Conservation (phyloP, 2,113 vertebrate genomes). For the Microcebus jonahi region DNA sequence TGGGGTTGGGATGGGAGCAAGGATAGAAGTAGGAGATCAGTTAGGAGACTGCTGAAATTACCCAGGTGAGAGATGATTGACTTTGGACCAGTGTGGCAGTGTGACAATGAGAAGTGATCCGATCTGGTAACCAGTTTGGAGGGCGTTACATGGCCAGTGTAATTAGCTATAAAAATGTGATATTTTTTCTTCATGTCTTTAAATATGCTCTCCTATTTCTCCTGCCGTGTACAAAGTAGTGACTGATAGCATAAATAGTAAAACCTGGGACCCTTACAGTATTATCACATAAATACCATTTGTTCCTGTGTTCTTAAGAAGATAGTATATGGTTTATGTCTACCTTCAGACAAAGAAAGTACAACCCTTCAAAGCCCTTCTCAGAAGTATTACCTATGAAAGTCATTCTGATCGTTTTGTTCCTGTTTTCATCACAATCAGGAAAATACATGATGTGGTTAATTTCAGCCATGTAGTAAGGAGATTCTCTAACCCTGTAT, state of each 20-base stretch:
- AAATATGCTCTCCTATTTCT: background rate
- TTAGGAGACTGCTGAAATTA: background rate
- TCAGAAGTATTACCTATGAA: background rate
- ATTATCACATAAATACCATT: background rate
- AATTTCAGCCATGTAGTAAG: background rate
- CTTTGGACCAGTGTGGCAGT: background rate
- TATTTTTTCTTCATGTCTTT: background rate
- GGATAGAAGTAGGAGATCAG: background rate
- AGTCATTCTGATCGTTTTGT: background rate
- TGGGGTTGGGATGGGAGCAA: background rate
- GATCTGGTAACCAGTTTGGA: background rate
- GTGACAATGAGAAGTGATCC: background rate
- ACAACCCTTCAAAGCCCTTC: background rate
- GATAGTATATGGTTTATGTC: background rate
- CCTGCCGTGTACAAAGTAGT: background rate
- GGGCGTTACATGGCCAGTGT: background rate
- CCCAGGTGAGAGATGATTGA: background rate
- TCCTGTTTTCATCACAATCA: background rate
- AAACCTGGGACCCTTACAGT: background rate
- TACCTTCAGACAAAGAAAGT: background rate
- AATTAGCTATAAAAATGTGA: background rate
- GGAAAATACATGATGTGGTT: background rate
- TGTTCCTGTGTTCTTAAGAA: background rate
- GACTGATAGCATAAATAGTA: background rate
- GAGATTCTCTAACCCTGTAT: background rate